A percentile compares a stretch with the other conserved stretches of the same genome.
Evolutionary conservation across 1,140 invertebrate species (phyloP).

Genomic region (Calosoma granatense): DNA sequence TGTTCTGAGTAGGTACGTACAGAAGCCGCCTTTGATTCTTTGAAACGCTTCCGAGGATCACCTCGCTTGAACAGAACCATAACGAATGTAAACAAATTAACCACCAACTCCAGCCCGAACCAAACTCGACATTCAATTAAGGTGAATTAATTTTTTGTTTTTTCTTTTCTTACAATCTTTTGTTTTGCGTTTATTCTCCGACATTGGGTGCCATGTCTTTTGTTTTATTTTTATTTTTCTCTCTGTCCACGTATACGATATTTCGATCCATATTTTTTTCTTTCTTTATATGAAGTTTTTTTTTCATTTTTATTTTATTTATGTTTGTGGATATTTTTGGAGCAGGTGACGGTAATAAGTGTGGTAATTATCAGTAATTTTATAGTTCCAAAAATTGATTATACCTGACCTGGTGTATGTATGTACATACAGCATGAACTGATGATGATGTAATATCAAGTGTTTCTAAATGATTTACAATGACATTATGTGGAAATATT

Average conservation of each 20-base stretch:
- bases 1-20: too few species aligned
- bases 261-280: not conserved
- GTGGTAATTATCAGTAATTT: too few species aligned
- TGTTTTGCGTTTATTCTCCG: not conserved
- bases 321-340: too few species aligned
- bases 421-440: too few species aligned
- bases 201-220: not conserved
- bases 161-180: not conserved
- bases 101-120: not conserved
- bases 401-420: too few species aligned
- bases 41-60: not conserved
- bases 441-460: too few species aligned
- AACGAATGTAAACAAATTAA: not conserved
- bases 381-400: too few species aligned
- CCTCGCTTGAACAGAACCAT: not conserved
- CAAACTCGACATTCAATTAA: not conserved
- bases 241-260: too few species aligned
- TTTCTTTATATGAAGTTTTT: not conserved
- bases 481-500: too few species aligned
- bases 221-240: too few species aligned
- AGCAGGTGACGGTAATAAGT: too few species aligned
- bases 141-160: not conserved
- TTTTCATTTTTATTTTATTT: not conserved
- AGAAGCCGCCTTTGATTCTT: not conserved
- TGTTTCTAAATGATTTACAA: too few species aligned